Conservation (phyloP, 2,113 vertebrate genomes). For the Ophthalmolycus amberensis region DNA sequence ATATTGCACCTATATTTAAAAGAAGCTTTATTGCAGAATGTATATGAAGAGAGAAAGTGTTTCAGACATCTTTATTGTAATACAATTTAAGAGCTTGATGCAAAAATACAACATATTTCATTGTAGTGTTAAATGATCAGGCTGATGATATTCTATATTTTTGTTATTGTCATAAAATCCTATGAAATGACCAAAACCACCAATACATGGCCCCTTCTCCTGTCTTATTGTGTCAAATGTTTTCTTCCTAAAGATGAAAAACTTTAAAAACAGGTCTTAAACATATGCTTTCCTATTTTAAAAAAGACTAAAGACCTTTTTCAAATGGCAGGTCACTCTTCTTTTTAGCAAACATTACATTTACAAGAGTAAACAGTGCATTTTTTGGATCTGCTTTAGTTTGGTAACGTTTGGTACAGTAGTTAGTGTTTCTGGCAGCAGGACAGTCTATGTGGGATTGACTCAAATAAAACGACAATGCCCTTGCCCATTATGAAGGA, state of each 20-base stretch:
- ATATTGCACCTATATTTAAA: slow-evolving; percentile 5
- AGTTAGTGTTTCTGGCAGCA: neutral
- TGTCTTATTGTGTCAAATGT: neutral
- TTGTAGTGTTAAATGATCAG: neutral
- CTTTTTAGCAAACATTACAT: neutral
- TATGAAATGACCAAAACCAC: neutral
- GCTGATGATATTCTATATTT: neutral
- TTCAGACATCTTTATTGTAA: slow-evolving; percentile 1
- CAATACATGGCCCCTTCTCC: neutral
- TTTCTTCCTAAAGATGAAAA: neutral
- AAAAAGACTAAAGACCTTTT: neutral
- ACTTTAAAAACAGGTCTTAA: neutral
- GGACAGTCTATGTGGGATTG: neutral
- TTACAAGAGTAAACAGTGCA: neutral
- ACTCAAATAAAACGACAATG: neutral
- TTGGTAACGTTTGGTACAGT: neutral
- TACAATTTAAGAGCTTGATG: neutral
- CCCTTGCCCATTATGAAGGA: neutral
- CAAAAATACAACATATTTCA: neutral
- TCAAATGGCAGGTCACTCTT: neutral
- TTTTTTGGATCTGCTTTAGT: neutral
- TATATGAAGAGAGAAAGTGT: neutral
- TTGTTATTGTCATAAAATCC: neutral
- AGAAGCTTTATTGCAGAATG: neutral
- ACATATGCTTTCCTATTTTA: neutral